Base-by-base conservation (phyloP, 92 coral and sea anemone genomes). In the Epizoanthus rinbou region DNA sequence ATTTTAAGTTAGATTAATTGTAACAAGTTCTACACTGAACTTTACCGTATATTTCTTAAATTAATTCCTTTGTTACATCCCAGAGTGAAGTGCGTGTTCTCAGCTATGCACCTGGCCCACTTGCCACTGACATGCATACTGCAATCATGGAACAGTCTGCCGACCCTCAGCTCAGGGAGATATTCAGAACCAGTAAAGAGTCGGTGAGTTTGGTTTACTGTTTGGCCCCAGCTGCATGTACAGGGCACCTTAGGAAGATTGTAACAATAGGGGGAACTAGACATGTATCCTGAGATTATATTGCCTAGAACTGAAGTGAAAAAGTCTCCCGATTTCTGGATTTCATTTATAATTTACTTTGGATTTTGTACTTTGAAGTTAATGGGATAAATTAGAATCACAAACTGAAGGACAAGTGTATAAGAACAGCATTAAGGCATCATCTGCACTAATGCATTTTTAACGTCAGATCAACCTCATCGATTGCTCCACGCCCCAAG, bases 21-120 rank as follows among this genome's bases (percentile, higher is more conserved):
- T 10, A 71, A 35, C 22, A 35, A 28, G 57, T 19, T 19, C 21
- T 19, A 17, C 76, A 22, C 15, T 71, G 31, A 71, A 25, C 45
- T 71, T 71, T 23, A 28, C 33, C 17, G 3, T 19, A n/a, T 41
- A 23, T 71, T 35, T 8, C 2, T 75, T 53, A n/a, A 52, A 52
- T 74, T 18, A 24, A 31, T 37, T 11, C 14, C 15, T 8, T 57
- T 81, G 16, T 13, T 7, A 5, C 64, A 15, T 64, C n/a, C 7
- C 75, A 95, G 98, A 90, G 86, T 5, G 84, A 89, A 53, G 93
- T 89, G 1, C 90, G 94, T 16, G 97, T 93, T 5, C 80, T 95
- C 50, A 93, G 84, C 76, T 95, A 95, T 68, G 92, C 97, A 9
- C 98, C 98, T 5, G 98, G 98, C 11, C 98, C 98, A 0, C 83